Conservation (phyloP, 2,797 vertebrate genomes). For the Gobionotothen gibberifrons region DNA sequence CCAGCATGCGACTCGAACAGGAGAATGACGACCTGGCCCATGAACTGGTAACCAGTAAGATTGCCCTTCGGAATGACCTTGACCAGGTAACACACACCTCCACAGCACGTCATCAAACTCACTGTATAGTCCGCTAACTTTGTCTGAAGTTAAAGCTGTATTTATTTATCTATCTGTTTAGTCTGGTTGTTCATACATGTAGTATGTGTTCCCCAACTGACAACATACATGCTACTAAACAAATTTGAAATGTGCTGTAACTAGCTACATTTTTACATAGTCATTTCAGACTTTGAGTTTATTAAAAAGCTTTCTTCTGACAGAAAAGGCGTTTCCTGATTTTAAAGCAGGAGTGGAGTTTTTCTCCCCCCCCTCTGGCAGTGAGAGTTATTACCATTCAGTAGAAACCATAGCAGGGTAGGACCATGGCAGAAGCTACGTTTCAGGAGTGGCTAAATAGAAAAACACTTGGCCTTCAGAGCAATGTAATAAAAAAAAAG, state of each 20-base stretch:
- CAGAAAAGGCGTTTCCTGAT: not conserved
- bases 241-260: not conserved
- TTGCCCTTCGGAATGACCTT: conserved; percentile 94
- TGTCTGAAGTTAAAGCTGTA: not conserved
- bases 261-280: not conserved
- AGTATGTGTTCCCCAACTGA: not conserved
- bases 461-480: too few relatives aligned
- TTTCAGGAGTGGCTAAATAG: too few relatives aligned
- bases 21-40: conserved; percentile 98
- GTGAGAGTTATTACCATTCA: too few relatives aligned
- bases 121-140: not conserved
- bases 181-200: not conserved
- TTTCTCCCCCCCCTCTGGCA: too few relatives aligned
- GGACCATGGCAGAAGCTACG: too few relatives aligned
- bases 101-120: not conserved
- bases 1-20: conserved; percentile 98
- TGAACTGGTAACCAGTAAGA: conserved; percentile 98
- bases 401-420: too few relatives aligned
- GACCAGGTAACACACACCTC: conserved; percentile 89
- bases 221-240: not conserved
- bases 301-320: not conserved
- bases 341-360: too few relatives aligned
- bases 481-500: too few relatives aligned
- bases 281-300: not conserved
- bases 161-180: not conserved